phyloP scores from a whole-genome alignment of 2,113 vertebrate species.

The Alexandromys fortis region DNA sequence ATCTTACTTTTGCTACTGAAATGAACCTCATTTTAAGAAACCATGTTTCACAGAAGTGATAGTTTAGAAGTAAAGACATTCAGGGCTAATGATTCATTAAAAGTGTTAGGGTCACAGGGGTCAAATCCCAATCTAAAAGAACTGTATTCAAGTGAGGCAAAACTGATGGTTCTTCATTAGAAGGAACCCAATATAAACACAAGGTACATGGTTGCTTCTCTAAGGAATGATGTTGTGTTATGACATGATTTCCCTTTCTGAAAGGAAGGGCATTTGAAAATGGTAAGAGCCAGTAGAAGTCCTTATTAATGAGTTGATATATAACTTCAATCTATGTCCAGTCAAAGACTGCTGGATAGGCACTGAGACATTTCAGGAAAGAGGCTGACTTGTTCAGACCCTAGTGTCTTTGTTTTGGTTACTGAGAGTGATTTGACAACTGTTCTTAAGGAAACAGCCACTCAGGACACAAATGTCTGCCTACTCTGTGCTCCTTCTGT shows the following conservation, averaged over 20 bases:
- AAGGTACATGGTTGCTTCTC: not conserved
- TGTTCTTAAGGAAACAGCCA: not conserved
- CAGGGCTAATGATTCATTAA: not conserved
- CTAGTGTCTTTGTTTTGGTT: not conserved
- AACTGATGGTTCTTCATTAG: not conserved
- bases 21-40: conserved; percentile 28
- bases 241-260: not conserved
- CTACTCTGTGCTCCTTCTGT: not conserved
- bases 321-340: not conserved
- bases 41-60: not conserved
- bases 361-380: not conserved
- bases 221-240: not conserved
- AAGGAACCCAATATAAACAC: not conserved
- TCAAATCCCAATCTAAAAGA: not conserved
- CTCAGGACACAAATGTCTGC: not conserved
- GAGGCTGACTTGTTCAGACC: not conserved
- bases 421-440: not conserved
- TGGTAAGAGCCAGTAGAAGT: not conserved
- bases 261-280: not conserved
- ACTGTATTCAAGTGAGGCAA: not conserved
- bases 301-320: not conserved
- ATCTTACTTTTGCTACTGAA: not conserved
- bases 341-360: not conserved
- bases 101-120: not conserved
- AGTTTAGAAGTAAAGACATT: not conserved